Evolutionary conservation across 2,888 invertebrate species (phyloP), one percentile per base, ranked within the genome.

Genomic region (Altica lythri): DNA sequence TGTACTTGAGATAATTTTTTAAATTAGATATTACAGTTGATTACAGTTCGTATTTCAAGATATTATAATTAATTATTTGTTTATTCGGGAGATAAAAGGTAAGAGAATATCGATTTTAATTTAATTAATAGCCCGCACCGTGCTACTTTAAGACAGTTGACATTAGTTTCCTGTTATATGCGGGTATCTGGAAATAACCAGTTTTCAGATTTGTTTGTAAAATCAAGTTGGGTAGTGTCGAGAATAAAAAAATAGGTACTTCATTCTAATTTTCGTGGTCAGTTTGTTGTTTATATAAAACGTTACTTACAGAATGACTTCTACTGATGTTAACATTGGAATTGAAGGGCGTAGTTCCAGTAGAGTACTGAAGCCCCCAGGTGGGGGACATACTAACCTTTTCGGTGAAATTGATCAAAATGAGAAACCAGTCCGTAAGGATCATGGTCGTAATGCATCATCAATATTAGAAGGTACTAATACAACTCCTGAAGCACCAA

Each of bases 331-430:
- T 47, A 71, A 69, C 49, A 61, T 67, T 49, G 75, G 75, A 14
- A 42, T 74, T 19, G 55, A 60, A 1, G 32, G 17, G 12, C 72
- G 70, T 47, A 72, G 64, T 55, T 74, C 75, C 4, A 75, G 75
- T 68, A 78, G 79, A 64, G 78, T 80, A 13, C 64, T 79, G 57
- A 75, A 77, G 57, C 79, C 79, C 35, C 79, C 79, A 53, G 79
- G 79, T 55, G 79, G 79, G 55, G 78, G 77, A 12, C 74, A 78
- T 53, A 77, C 76, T 35, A 77, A 78, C 63, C 74, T 77, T 63
- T 77, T 79, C 61, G 70, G 67, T 5, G 59, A 55, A 12, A 57
- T 59, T 4, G 64, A 64, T 8, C 59, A 65, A 2, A 44, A 46
- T n/a, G 13, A 22, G 6, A 12, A 19, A 16, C 61, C 60, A 22